These are phyloP conservation scores for Drosophila jambulina DNA, from an alignment of 1,140 invertebrate species.

Conservation along the genomic window DNA sequence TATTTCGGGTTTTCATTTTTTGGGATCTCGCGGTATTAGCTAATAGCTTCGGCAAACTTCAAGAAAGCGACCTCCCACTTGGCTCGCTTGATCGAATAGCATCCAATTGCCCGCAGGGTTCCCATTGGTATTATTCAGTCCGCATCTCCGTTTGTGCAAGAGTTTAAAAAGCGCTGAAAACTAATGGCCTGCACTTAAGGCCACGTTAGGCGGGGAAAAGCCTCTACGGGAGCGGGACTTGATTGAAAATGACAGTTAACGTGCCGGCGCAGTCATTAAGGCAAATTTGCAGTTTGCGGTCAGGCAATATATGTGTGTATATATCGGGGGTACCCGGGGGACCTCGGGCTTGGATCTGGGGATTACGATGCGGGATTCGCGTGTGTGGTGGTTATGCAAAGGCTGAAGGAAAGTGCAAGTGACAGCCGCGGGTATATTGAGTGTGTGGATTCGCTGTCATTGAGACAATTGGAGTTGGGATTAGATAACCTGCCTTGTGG, in stretches of 20 bases:
- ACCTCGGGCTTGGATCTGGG: conserved; percentile 17
- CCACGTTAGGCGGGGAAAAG: conserved; percentile 25
- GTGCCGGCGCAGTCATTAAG: conserved; percentile 65
- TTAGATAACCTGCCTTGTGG: conserved; percentile 44
- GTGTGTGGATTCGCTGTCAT: conserved; percentile 31
- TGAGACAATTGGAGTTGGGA: conserved; percentile 31
- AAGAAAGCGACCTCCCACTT: conserved; percentile 33
- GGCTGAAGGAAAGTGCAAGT: conserved; percentile 44
- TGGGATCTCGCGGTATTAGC: conserved; percentile 19
- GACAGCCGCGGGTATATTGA: conserved; percentile 21
- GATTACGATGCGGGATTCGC: conserved; percentile 37
- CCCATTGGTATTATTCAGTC: conserved; percentile 34
- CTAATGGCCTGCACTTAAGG: conserved; percentile 62
- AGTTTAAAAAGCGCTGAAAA: conserved; percentile 70
- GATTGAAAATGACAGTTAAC: conserved; percentile 76
- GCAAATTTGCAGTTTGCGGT: conserved; percentile 73
- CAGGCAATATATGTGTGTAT: conserved; percentile 24
- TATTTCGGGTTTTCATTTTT: conserved; percentile 18
- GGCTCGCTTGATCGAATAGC: conserved; percentile 24
- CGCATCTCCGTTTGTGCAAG: conserved; percentile 59
- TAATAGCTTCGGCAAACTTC: conserved; percentile 46
- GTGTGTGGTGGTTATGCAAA: conserved; percentile 48
- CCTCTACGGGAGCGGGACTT: conserved; percentile 25
- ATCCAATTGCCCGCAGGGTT: conserved; percentile 11
- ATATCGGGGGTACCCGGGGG: neutral